Conservation (phyloP, 2,113 vertebrate species). For the Scomber japonicus region DNA sequence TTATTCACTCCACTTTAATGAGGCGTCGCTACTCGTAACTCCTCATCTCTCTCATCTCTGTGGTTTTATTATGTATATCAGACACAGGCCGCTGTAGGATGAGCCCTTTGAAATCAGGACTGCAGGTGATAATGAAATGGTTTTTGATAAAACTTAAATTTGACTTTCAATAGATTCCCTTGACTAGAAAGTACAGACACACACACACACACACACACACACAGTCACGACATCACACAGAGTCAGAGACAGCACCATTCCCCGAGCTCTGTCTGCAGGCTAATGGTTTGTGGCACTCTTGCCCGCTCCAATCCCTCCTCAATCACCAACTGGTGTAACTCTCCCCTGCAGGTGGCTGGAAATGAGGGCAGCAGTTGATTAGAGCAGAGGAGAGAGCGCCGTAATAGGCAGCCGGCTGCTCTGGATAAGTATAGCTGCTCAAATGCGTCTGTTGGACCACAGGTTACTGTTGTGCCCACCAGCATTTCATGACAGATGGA, state of each 20-base stretch:
- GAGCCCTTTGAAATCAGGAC: slow-evolving; percentile 1
- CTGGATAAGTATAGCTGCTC: slow-evolving; percentile 45
- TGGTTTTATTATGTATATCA: neutral
- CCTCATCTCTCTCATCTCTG: neutral
- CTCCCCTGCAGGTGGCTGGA: slow-evolving; percentile 58
- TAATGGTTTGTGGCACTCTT: slow-evolving; percentile 61
- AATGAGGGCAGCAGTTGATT: slow-evolving; percentile 72
- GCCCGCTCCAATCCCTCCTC: slow-evolving; percentile 54
- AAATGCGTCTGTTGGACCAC: slow-evolving; percentile 15
- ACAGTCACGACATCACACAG: slow-evolving; percentile 3
- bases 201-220: neutral
- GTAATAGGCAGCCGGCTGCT: slow-evolving; percentile 51
- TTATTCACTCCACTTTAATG: slow-evolving; percentile 6
- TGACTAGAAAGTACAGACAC: neutral
- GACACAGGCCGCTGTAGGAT: neutral
- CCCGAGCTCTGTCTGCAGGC: slow-evolving; percentile 33
- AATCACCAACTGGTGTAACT: slow-evolving; percentile 54
- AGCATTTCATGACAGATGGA: neutral
- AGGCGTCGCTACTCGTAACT: neutral
- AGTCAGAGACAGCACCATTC: slow-evolving; percentile 33
- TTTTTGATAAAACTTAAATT: slow-evolving; percentile 29
- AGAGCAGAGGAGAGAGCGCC: slow-evolving; percentile 28
- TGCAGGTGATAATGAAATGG: slow-evolving; percentile 3
- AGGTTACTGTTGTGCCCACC: slow-evolving; percentile 24
- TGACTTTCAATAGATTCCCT: slow-evolving; percentile 1